Evolutionary conservation across 2,888 invertebrate genomes (phyloP), one percentile per base, ranked within the genome.

Genomic region (Ferrisia virgata): DNA sequence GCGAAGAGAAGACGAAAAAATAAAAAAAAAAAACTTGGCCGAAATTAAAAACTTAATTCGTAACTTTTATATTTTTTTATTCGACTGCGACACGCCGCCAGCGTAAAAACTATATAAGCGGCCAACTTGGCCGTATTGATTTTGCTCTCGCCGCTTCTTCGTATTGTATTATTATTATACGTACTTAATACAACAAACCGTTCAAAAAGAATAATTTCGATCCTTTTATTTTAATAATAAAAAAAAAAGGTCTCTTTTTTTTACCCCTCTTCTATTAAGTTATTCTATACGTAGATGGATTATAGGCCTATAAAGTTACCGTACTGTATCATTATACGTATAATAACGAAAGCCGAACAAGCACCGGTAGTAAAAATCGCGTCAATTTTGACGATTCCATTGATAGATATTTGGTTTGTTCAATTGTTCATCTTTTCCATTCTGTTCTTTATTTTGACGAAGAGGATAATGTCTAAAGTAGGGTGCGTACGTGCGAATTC

Each of bases 21-120:
- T n/a, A n/a, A n/a, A 15, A 5, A 28, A 25, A 25, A 28, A 64
- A 64, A 64, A 64, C 64, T 64, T 64, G 28, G 64, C 64, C 64
- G 31, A 64, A 64, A 64, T 64, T 64, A 64, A 64, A 64, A 64
- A 64, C 64, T 64, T 64, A 64, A 64, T 64, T 64, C 64, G 64
- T 31, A 64, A 64, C 64, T 64, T 64, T 25, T 64, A 31, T 31
- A 64, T 64, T 64, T 64, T 64, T 64, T 64, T 64, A 64, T 64
- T 64, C 64, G 28, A 64, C 53, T 53, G 53, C 64, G 64, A 64
- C 64, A 64, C 28, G 31, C 64, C 64, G 28, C 64, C 64, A 15
- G 64, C 13, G 28, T 64, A 64, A 64, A 28, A 28, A n/a, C n/a
- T n/a, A n/a, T n/a, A 25, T 15, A 22, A 58, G 11, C 58, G 28